Conservation (phyloP, 1,140 invertebrate species). For the Dendroctonus valens region DNA sequence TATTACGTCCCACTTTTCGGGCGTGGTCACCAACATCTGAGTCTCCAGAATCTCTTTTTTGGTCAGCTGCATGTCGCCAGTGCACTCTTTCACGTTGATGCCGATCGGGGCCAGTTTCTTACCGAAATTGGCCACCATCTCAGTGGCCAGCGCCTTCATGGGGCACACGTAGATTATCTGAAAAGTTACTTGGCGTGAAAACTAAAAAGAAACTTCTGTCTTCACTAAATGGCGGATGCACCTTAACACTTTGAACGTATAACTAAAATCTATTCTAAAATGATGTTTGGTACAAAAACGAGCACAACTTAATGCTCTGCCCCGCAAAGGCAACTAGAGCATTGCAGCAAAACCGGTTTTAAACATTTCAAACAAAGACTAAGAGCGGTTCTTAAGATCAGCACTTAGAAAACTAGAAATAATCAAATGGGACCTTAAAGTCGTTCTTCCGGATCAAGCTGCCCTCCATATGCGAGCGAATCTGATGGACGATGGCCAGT, state of each 20-base stretch:
- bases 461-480: constrained; percentile 80
- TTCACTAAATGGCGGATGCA: too few species aligned
- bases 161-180: constrained; percentile 98
- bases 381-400: too few species aligned
- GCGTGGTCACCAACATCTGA: constrained; percentile 98
- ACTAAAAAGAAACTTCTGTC: too few species aligned
- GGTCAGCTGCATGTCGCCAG: constrained; percentile 97
- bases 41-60: constrained; percentile 94
- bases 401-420: not conserved
- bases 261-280: too few species aligned
- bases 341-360: too few species aligned
- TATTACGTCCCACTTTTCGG: constrained; percentile 99
- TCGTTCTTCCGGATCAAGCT: constrained; percentile 83
- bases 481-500: constrained; percentile 85
- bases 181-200: constrained; percentile 31
- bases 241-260: too few species aligned
- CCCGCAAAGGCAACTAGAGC: too few species aligned
- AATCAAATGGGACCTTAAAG: constrained; percentile 75
- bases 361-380: too few species aligned
- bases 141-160: constrained; percentile 98
- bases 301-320: too few species aligned
- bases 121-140: constrained; percentile 96
- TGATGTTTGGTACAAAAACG: too few species aligned
- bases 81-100: constrained; percentile 86
- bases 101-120: constrained; percentile 75